phyloP scores from a whole-genome alignment of 2,888 invertebrate species.

The Stenurella melanura region DNA sequence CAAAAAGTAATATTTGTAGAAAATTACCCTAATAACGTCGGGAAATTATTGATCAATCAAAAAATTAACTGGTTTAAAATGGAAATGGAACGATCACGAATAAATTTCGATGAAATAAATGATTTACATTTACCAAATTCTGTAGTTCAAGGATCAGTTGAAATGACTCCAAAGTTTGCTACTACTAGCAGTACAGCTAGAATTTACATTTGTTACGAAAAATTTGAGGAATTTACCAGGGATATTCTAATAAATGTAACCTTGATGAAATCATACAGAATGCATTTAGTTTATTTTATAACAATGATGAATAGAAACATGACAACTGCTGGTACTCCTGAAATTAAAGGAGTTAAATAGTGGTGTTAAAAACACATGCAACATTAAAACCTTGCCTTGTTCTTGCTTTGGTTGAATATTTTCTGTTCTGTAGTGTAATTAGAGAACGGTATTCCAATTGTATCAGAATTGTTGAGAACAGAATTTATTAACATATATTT shows the following conservation, averaged over 20 bases:
- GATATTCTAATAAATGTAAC: not conserved
- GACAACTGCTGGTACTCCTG: too few relatives aligned
- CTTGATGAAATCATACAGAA: not conserved
- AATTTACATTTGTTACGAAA: not conserved
- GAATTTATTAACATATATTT: not conserved
- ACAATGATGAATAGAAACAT: not conserved
- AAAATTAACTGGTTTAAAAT: too few relatives aligned
- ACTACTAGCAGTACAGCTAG: too few relatives aligned
- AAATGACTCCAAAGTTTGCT: too few relatives aligned
- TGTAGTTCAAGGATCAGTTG: too few relatives aligned
- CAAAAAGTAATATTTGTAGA: too few relatives aligned
- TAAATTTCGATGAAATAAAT: too few relatives aligned
- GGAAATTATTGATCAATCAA: too few relatives aligned
- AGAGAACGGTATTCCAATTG: not conserved
- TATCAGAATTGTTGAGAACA: not conserved
- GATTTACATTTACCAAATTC: too few relatives aligned
- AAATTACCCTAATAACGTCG: too few relatives aligned
- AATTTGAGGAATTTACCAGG: not conserved
- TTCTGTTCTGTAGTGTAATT: not conserved
- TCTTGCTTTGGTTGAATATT: not conserved
- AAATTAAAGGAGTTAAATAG: not conserved
- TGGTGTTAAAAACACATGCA: not conserved
- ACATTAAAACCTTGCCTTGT: not conserved
- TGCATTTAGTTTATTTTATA: not conserved
- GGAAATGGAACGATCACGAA: too few relatives aligned